phyloP scores from a whole-genome alignment of 2,797 vertebrate species.

The Jordanella pulchra region DNA sequence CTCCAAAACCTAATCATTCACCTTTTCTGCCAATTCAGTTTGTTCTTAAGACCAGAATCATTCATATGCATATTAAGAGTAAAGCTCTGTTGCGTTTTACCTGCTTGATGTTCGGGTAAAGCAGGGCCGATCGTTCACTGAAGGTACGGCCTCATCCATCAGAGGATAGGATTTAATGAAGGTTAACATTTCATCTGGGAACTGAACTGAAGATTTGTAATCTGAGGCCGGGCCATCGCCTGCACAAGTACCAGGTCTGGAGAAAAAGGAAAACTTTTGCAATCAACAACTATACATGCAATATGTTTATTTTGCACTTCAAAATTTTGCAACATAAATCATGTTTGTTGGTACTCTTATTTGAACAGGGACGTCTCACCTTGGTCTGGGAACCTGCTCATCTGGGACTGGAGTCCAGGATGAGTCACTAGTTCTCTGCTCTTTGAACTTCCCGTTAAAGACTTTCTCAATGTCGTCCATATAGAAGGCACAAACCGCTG shows the following conservation, averaged over 20 bases:
- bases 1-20: not conserved
- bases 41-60: not conserved
- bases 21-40: not conserved
- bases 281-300: not conserved
- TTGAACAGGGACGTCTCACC: constrained; percentile 70
- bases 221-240: constrained; percentile 86
- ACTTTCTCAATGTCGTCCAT: constrained; percentile 95
- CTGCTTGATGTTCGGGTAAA: constrained; percentile 92
- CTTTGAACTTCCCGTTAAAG: constrained; percentile 93
- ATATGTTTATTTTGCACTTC: not conserved
- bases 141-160: constrained; percentile 91
- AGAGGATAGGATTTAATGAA: constrained; percentile 95
- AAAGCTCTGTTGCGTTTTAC: constrained; percentile 63
- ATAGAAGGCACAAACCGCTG: constrained; percentile 92
- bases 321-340: too few relatives aligned
- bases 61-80: not conserved
- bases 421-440: constrained; percentile 90
- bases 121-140: constrained; percentile 86
- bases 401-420: constrained; percentile 93
- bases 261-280: not conserved
- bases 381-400: constrained; percentile 90
- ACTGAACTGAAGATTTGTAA: constrained; percentile 89
- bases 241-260: constrained; percentile 91
- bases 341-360: not conserved
- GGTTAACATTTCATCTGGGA: constrained; percentile 90